Percentiles rank a stretch among this genome's conserved stretches.
Evolutionary conservation across 2,888 invertebrate species (phyloP).

Genomic region (Cylloceria caligata): DNA sequence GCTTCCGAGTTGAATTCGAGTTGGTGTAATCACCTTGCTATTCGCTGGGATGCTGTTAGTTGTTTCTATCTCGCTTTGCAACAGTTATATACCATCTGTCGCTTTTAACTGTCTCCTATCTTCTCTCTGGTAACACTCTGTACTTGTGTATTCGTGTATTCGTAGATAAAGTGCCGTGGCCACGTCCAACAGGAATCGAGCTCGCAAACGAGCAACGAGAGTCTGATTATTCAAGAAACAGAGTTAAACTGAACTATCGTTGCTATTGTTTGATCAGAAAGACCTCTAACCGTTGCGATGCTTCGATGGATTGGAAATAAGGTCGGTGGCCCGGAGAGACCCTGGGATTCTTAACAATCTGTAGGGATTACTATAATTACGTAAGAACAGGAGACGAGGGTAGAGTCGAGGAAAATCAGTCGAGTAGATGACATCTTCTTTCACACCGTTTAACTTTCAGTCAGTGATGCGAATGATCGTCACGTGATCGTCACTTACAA

Average conservation of each 20-base stretch:
- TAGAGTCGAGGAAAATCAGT: constrained; percentile 42
- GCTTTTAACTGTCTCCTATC: constrained; percentile 12
- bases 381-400: constrained; percentile 34
- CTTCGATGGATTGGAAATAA: constrained; percentile 5
- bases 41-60: constrained; percentile 41
- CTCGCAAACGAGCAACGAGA: constrained; percentile 38
- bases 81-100: constrained; percentile 24
- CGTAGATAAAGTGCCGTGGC: constrained; percentile 43
- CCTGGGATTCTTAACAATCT: constrained; percentile 27
- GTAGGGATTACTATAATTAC: constrained; percentile 51
- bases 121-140: constrained; percentile 19
- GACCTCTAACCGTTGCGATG: constrained; percentile 21
- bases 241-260: constrained; percentile 73
- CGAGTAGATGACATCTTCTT: constrained; percentile 3
- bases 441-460: too few species aligned
- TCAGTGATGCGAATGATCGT: too few species aligned
- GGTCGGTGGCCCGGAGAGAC: constrained; percentile 16
- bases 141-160: constrained; percentile 1
- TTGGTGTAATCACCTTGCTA: constrained; percentile 62
- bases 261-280: constrained; percentile 75
- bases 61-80: constrained; percentile 18
- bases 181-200: constrained; percentile 58
- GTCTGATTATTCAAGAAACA: constrained; percentile 63
- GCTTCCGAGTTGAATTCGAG: constrained; percentile 52
- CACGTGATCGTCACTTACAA: too few species aligned